Conservation (phyloP, 2,797 vertebrate species). For the Glyptemys insculpta region DNA sequence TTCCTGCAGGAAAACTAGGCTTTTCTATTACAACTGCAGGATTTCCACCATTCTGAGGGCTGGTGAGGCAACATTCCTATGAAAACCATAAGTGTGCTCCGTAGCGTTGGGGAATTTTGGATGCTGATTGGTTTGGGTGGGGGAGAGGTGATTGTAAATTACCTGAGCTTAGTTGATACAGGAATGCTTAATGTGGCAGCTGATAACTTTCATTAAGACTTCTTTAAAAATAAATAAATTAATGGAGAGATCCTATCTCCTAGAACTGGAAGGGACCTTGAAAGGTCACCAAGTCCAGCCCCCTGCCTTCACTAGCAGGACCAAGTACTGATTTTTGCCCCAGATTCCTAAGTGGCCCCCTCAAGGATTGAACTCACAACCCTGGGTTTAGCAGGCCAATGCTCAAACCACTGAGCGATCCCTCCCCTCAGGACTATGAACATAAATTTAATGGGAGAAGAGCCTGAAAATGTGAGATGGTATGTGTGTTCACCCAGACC, state of each 20-base stretch:
- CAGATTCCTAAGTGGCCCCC: no score
- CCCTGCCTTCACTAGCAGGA: no score
- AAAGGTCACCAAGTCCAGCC: no score
- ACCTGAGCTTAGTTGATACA: neutral
- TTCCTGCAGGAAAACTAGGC: neutral
- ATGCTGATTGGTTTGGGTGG: rapidly evolving
- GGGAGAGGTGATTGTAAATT: neutral
- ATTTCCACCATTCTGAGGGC: neutral
- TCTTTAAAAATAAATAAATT: no score
- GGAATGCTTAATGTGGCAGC: rapidly evolving
- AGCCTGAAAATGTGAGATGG: neutral
- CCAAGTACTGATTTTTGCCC: no score
- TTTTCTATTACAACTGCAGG: no score
- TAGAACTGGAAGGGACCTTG: no score
- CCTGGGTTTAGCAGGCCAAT: no score
- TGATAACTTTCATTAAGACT: neutral
- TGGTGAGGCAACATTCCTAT: neutral
- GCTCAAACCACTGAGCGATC: no score
- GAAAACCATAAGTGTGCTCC: neutral
- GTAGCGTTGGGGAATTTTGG: neutral
- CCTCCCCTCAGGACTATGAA: no score
- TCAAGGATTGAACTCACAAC: no score
- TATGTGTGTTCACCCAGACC: neutral
- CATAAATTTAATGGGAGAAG: neutral
- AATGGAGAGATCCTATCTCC: no score